These are phyloP conservation scores for Cebus imitator DNA, from an alignment of 2,113 vertebrate genomes.

Conservation along the genomic window DNA sequence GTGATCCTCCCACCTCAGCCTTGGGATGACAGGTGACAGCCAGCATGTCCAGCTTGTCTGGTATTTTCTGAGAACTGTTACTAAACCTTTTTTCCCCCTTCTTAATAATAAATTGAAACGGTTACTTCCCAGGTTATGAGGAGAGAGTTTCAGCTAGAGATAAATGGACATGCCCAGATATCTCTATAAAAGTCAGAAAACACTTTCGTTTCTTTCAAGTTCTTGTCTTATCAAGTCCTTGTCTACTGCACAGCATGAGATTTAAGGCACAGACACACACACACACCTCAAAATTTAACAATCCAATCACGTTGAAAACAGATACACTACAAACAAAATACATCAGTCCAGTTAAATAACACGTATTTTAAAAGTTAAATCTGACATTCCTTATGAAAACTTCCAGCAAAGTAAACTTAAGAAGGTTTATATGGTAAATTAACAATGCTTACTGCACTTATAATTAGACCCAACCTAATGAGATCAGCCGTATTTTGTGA, in stretches of 20 bases:
- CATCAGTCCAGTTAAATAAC: neutral
- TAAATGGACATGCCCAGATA: neutral
- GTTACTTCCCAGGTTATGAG: neutral
- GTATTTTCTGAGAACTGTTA: neutral
- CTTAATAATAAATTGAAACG: neutral
- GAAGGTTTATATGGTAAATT: neutral
- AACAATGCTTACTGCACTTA: neutral
- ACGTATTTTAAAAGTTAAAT: slow-evolving; percentile 2
- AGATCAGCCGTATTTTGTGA: neutral
- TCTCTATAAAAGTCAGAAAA: neutral
- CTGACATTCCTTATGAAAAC: neutral
- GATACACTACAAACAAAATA: neutral
- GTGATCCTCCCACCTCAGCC: too few relatives aligned
- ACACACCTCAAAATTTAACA: neutral
- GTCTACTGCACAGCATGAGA: neutral
- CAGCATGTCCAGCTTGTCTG: too few relatives aligned
- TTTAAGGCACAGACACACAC: neutral
- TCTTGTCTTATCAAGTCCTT: neutral
- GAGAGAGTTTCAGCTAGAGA: neutral
- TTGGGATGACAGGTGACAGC: too few relatives aligned
- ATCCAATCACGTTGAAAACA: neutral
- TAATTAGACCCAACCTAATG: neutral
- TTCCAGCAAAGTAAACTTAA: neutral
- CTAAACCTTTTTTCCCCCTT: neutral
- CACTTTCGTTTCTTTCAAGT: neutral